Evolutionary conservation across 2,888 invertebrate species (phyloP), one percentile per base, ranked within the genome.

Genomic region (Caenorhabditis sp.): DNA sequence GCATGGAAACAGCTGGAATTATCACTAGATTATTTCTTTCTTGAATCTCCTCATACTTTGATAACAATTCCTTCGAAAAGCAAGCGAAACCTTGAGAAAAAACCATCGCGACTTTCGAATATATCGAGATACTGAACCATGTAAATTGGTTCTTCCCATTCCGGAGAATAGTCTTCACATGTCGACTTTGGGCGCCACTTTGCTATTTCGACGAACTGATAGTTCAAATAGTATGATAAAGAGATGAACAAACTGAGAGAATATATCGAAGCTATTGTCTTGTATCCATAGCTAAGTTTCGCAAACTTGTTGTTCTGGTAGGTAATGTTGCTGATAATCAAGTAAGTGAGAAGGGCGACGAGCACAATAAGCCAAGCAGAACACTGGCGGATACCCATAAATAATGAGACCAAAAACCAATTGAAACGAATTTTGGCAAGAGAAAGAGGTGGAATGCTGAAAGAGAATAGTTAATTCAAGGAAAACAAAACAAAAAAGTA

Each of bases 341-440:
- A 44, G 28, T 60, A 67, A 40, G 64, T 22, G 28, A 74, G 22
- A 28, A 74, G 28, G 1, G 74, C 40, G 2, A 67, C 60, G 11
- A 22, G 9, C 26, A 74, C 51, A 6, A 40, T 60, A 6, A 74
- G 74, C 74, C 74, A 74, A 1, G 74, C 65, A 28, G 74, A 74
- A 18, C 65, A 58, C 11, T 64, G 37, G 2, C 47, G 47, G 47
- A 47, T 4, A 20, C 18, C 4, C 18, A 11, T 71, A 47, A 61
- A 61, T 9, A 51, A 22, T 1, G 70, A 35, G n/a, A 50, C 50
- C 18, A 71, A 22, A 13, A 40, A 47, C 71, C 62, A 71, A 55
- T 71, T 62, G 4, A 64, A 15, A 32, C 44, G 44, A 26, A 70
- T 40, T 55, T 44, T 20, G 32, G 13, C 18, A 4, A 70, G 22